These are phyloP conservation scores for Augochlora pura DNA, from an alignment of 1,140 invertebrate species.

Conservation along the genomic window DNA sequence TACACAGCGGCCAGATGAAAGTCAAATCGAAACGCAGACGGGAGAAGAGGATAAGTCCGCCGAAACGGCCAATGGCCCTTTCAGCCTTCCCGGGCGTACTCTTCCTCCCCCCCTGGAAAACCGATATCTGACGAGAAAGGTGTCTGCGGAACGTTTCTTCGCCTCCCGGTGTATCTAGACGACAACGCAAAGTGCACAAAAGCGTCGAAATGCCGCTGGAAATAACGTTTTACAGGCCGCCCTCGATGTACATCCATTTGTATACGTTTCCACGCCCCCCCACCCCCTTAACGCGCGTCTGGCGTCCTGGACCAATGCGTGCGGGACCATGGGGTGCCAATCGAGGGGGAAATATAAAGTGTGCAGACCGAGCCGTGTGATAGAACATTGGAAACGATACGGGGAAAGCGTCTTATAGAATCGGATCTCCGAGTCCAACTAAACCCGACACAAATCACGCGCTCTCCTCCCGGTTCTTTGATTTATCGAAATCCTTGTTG, in stretches of 20 bases:
- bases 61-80: slow-evolving; percentile 54
- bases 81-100: background rate
- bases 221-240: slow-evolving; percentile 51
- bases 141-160: slow-evolving; percentile 58
- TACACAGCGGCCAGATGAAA: slow-evolving; percentile 26
- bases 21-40: slow-evolving; percentile 37
- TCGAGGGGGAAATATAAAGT: slow-evolving; percentile 12
- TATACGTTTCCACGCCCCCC: slow-evolving; percentile 28
- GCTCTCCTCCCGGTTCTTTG: background rate
- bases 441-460: slow-evolving; percentile 20
- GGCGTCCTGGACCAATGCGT: background rate
- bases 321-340: background rate
- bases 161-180: slow-evolving; percentile 20
- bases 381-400: slow-evolving; percentile 28
- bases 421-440: background rate
- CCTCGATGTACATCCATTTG: slow-evolving; percentile 38
- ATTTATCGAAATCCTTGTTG: slow-evolving; percentile 7
- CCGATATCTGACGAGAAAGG: slow-evolving; percentile 66
- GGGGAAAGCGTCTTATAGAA: slow-evolving; percentile 22
- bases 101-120: slow-evolving; percentile 60
- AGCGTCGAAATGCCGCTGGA: slow-evolving; percentile 33
- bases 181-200: slow-evolving; percentile 45
- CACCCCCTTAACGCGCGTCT: background rate
- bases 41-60: slow-evolving; percentile 44
- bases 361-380: background rate